Evolutionary conservation across 2,797 vertebrate genomes (phyloP), one percentile per base, ranked within the genome.

Genomic region (Okamejei kenojei): DNA sequence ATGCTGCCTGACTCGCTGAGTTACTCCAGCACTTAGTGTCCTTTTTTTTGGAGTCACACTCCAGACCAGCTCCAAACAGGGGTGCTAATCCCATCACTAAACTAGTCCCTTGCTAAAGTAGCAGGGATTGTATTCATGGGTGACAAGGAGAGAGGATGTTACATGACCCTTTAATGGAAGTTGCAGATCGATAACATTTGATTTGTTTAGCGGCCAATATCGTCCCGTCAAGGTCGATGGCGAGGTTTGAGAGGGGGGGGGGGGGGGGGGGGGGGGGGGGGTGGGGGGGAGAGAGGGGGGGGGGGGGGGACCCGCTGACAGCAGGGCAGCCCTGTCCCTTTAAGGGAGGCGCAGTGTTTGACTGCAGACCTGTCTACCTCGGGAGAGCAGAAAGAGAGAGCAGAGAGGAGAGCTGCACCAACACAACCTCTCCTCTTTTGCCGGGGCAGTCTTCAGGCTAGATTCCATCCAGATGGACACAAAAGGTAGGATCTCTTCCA

Each of bases 401-500:
- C 1, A 81, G 79, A 82, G 29, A 38, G 2, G 21, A 32, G 35
- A 86, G 26, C 82, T 54, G 45, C 45, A 54, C 45, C 45, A 54
- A 54, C 45, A 54, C 45, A 54, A 54, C 45, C 45, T 54, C 45
- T 54, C 45, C 45, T 54, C 45, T 54, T 54, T 82, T 58, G 45
- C 81, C 11, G 58, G 26, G 54, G 10, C 58, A 19, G 82, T 29
- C 82, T 58, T 0, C 29, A 65, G 63, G 32, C 35, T 54, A 38
- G 9, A 73, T 68, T 10, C 35, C 3, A 91, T 26, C 68, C 90
- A 91, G 38, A 91, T 91, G 90, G 90, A 91, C 68, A 91, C 9
- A 21, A 91, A 91, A 74, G 90, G 90, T 91, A 74, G 74, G 63
- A 7, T 5, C 23, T 1, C 32, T n/a, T 19, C 45, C 45, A 1